Evolutionary conservation across 2,797 vertebrate genomes (phyloP).

Genomic region (Gadopsis bispinosus): DNA sequence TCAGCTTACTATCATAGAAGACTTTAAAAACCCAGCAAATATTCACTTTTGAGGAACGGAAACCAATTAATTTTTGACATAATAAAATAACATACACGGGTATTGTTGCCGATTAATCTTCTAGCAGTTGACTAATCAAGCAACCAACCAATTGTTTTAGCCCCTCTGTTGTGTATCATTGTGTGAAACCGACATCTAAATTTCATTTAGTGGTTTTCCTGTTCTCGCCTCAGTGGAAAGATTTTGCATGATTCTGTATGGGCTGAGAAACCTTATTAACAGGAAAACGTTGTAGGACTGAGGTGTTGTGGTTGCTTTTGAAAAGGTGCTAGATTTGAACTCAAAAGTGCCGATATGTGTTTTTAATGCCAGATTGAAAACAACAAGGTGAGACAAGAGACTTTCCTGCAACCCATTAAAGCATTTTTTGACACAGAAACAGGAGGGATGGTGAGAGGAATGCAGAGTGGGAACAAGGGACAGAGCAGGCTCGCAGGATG

Average conservation of each 20-base stretch:
- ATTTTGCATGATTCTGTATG: background rate
- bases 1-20: no score
- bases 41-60: background rate
- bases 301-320: background rate
- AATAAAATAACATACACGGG: no score
- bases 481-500: background rate
- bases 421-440: background rate
- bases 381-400: background rate
- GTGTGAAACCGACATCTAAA: no score
- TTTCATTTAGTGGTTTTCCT: background rate
- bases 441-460: conserved; percentile 10
- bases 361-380: background rate
- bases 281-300: background rate
- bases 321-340: background rate
- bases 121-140: background rate
- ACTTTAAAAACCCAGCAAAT: no score
- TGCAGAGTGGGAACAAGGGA: conserved; percentile 26
- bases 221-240: background rate
- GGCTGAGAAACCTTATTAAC: background rate
- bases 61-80: background rate
- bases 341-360: background rate
- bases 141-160: background rate
- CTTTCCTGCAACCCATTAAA: background rate
- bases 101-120: no score
- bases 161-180: background rate